phyloP scores from a whole-genome alignment of 2,797 vertebrate genomes.

The Petrocephalus schoutedeni region DNA sequence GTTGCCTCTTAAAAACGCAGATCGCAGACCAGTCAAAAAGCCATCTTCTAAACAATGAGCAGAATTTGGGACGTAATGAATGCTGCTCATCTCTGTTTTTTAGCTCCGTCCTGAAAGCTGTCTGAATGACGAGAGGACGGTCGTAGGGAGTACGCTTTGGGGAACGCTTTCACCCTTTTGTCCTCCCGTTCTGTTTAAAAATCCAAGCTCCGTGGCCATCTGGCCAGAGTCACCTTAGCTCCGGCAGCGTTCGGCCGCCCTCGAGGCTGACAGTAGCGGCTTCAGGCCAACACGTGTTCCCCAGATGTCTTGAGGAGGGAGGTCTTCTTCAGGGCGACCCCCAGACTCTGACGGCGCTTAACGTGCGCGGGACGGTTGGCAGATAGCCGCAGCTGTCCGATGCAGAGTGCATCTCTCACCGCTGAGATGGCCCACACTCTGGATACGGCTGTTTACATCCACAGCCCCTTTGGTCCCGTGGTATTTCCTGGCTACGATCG shows the following conservation, averaged over 20 bases:
- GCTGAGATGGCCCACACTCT: background rate
- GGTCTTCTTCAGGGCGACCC: background rate
- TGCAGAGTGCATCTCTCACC: background rate
- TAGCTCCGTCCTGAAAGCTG: background rate
- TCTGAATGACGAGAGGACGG: background rate
- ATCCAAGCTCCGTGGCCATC: constrained; percentile 35
- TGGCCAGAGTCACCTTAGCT: constrained; percentile 38
- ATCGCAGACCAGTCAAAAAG: background rate
- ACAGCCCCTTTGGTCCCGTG: background rate
- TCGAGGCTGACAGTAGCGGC: constrained; percentile 12
- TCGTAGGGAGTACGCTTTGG: background rate
- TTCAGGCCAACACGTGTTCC: constrained; percentile 40
- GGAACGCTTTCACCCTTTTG: constrained; percentile 26
- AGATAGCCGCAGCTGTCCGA: background rate
- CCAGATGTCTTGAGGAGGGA: background rate
- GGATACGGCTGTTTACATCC: background rate
- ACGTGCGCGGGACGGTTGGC: background rate
- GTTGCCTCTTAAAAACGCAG: background rate
- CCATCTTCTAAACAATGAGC: too few species aligned
- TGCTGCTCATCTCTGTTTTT: background rate
- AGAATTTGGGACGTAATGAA: background rate
- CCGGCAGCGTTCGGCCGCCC: constrained; percentile 29
- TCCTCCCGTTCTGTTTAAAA: constrained; percentile 29
- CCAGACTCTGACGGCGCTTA: background rate
- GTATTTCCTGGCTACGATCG: background rate